Evolutionary conservation across 2,888 invertebrate species (phyloP).

Genomic region (Halictus ligatus): DNA sequence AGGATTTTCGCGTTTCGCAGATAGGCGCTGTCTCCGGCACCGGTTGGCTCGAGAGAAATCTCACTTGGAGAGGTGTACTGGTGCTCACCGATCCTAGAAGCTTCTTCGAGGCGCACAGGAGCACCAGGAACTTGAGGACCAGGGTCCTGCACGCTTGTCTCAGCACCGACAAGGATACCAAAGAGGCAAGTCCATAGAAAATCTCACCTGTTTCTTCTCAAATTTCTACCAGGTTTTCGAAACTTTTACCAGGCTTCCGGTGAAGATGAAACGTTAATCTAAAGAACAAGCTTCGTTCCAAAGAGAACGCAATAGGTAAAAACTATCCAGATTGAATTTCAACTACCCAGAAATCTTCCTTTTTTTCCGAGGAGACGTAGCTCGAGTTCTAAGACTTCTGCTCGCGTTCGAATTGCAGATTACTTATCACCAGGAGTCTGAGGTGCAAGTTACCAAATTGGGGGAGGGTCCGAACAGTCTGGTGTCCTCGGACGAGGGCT

Average conservation of each 20-base stretch:
- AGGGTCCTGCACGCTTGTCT: conserved; percentile 92
- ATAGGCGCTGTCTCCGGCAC: conserved; percentile 90
- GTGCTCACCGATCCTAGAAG: conserved; percentile 92
- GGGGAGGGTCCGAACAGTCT: conserved; percentile 83
- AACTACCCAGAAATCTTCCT: no score
- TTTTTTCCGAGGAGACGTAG: not conserved
- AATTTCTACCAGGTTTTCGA: no score
- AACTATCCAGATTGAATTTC: no score
- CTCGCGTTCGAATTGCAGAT: conserved; percentile 71
- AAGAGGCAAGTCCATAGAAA: conserved; percentile 86
- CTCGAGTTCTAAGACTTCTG: not conserved
- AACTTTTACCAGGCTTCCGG: no score
- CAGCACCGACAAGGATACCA: conserved; percentile 90
- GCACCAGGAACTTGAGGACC: conserved; percentile 84
- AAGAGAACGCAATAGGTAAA: no score
- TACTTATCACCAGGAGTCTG: conserved; percentile 82
- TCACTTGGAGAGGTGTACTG: conserved; percentile 91
- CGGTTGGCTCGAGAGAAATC: conserved; percentile 89
- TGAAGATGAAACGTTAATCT: no score
- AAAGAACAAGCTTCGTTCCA: no score
- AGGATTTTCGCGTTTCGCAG: conserved; percentile 81
- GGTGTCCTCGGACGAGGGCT: conserved; percentile 77
- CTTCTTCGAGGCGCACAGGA: conserved; percentile 88
- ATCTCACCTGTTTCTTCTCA: no score
- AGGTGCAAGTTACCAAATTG: conserved; percentile 82